These are phyloP conservation scores for Dolichoris vasculosae DNA, from an alignment of 1,140 invertebrate species.

Conservation along the genomic window DNA sequence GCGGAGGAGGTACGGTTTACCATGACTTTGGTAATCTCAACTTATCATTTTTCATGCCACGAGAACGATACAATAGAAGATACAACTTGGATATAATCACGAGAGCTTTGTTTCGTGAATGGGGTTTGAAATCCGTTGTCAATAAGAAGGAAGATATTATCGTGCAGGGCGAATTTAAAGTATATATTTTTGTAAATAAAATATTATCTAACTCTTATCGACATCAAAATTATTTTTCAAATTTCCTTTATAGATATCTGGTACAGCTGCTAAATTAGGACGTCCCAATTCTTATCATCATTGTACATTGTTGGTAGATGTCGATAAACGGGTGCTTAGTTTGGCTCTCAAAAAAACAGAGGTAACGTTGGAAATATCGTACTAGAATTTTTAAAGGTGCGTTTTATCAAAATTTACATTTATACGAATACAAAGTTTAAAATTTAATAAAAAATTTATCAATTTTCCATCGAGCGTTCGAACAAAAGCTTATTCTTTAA, in stretches of 20 bases:
- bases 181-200: slow-evolving; percentile 69
- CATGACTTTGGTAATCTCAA: slow-evolving; percentile 96
- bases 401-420: background rate
- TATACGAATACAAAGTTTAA: too few species aligned
- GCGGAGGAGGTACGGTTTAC: slow-evolving; percentile 97
- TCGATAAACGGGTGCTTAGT: slow-evolving; percentile 83
- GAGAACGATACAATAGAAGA: slow-evolving; percentile 85
- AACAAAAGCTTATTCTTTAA: too few species aligned
- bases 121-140: slow-evolving; percentile 83
- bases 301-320: slow-evolving; percentile 91
- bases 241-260: slow-evolving; percentile 82
- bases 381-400: background rate
- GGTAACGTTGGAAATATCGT: slow-evolving; percentile 72
- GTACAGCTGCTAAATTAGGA: slow-evolving; percentile 93
- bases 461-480: too few species aligned
- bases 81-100: slow-evolving; percentile 91
- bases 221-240: background rate
- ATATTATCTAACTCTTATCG: slow-evolving; percentile 2
- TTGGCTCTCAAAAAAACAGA: slow-evolving; percentile 80
- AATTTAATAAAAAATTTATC: too few species aligned
- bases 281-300: slow-evolving; percentile 92
- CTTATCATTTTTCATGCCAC: slow-evolving; percentile 89
- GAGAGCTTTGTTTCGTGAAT: slow-evolving; percentile 85
- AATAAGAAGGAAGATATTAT: slow-evolving; percentile 89
- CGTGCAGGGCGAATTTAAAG: slow-evolving; percentile 87